A percentile compares a stretch with the other conserved stretches of the same genome.
These are phyloP conservation scores for Taphrorychus bicolor DNA, from an alignment of 2,888 invertebrate genomes.

Conservation along the genomic window DNA sequence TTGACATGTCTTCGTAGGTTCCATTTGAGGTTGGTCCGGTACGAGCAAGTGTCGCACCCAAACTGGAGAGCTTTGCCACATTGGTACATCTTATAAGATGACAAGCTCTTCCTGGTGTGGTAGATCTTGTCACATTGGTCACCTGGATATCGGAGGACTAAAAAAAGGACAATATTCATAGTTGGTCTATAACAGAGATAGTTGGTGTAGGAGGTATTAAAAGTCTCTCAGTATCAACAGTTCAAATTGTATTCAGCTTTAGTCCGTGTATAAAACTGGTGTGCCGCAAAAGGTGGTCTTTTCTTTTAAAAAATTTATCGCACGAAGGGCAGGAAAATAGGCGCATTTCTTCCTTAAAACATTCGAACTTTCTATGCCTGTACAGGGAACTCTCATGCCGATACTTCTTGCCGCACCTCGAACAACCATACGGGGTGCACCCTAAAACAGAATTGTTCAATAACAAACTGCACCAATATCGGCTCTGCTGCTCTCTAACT, in stretches of 20 bases:
- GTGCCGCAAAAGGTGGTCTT: constrained; percentile 47
- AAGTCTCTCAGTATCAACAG: neutral
- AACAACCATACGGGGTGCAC: neutral
- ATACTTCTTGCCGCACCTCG: neutral
- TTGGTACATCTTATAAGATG: constrained; percentile 47
- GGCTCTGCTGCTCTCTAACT: too few relatives aligned
- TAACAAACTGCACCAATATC: too few relatives aligned
- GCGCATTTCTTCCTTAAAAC: neutral
- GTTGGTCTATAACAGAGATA: neutral
- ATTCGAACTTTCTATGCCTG: neutral
- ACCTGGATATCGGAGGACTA: constrained; percentile 32
- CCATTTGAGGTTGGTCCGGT: too few relatives aligned
- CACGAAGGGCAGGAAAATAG: constrained; percentile 13
- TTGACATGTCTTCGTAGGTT: too few relatives aligned
- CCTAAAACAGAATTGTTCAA: too few relatives aligned
- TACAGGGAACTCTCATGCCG: neutral
- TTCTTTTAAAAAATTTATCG: constrained; percentile 43
- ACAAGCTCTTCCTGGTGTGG: constrained; percentile 47
- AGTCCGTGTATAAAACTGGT: neutral
- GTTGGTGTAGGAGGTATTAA: neutral
- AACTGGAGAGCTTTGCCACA: constrained; percentile 44
- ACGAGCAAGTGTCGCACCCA: constrained; percentile 4
- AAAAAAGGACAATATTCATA: constrained; percentile 2
- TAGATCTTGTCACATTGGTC: constrained; percentile 46
- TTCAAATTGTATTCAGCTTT: neutral